Evolutionary conservation across 2,888 invertebrate species (phyloP), one percentile per base, ranked within the genome.

Genomic region (Mycalesis mineus): DNA sequence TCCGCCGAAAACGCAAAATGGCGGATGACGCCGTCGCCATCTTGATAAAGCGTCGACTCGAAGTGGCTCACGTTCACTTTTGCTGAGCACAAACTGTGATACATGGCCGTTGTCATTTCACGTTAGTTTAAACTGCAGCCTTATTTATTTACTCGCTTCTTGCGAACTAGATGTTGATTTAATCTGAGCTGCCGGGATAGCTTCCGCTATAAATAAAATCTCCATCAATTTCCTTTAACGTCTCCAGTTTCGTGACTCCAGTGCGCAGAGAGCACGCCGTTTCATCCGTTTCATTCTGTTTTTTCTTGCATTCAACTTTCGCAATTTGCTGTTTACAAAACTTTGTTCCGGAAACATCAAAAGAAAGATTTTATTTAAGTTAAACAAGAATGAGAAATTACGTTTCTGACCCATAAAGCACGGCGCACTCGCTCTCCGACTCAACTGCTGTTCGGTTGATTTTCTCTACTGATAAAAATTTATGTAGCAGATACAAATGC

Each of bases 101-200:
- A 58, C 65, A 69, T 67, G 62, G 63, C 55, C 37, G 54, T 63
- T 69, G 69, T 69, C 67, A 65, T 68, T 67, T 69, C 58, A 61
- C 62, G 64, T 65, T 66, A 65, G 62, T 65, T 63, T 60, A 59
- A 63, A 59, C 62, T 61, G 57, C 61, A 61, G 53, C 56, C 49
- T 61, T 63, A 66, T 65, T 65, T 63, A 65, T 63, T 61, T 65
- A 58, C 63, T 50, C 22, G 52, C 47, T 48, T 57, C 56, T 37
- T 42, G 54, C 60, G 40, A 53, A 33, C 57, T 54, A 33, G 41
- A 57, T 57, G 56, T 60, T 60, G 60, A 60, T 60, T 55, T 60
- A 60, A 60, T 60, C 60, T 57, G 33, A 33, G 49, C 50, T 40
- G 50, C 39, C 44, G 56, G 56, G 56, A 50, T 51, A 45, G 39